phyloP scores from a whole-genome alignment of 2,888 invertebrate genomes.

The Ormyrus nitidulus region DNA sequence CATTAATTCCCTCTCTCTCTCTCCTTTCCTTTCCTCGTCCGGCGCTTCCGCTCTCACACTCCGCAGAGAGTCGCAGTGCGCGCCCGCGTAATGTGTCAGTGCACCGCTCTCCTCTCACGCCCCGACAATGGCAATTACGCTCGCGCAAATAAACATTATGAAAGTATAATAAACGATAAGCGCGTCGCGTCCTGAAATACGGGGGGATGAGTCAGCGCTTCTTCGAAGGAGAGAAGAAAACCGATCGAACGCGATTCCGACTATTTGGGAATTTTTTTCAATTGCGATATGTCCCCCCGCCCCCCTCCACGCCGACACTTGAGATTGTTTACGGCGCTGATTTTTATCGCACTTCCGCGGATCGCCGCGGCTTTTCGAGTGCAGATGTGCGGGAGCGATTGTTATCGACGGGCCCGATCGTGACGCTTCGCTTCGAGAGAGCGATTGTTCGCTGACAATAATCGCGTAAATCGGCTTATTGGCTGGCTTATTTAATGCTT shows the following conservation, averaged over 20 bases:
- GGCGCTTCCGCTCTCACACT: neutral
- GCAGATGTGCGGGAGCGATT: too few relatives aligned
- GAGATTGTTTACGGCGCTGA: slow-evolving; percentile 32
- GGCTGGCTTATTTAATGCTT: too few relatives aligned
- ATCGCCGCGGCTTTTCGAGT: neutral
- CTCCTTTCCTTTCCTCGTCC: neutral
- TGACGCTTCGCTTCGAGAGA: too few relatives aligned
- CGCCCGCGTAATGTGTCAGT: neutral
- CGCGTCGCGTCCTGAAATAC: neutral
- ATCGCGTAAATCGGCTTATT: too few relatives aligned
- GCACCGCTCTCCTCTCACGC: neutral
- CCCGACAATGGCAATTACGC: neutral
- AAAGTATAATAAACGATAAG: slow-evolving; percentile 33
- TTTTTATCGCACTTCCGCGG: slow-evolving; percentile 22
- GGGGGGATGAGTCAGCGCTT: slow-evolving; percentile 26
- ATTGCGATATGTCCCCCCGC: too few relatives aligned
- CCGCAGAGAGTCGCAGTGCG: neutral
- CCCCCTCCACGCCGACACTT: neutral
- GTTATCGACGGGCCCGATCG: too few relatives aligned
- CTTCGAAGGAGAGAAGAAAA: neutral
- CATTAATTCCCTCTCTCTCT: slow-evolving; percentile 48
- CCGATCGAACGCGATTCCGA: neutral
- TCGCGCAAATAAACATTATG: neutral
- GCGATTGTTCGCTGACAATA: too few relatives aligned
- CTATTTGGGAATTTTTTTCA: slow-evolving; percentile 15